Base-by-base conservation (phyloP, 2,888 invertebrate genomes). In the Ichneumoninae sp. region DNA sequence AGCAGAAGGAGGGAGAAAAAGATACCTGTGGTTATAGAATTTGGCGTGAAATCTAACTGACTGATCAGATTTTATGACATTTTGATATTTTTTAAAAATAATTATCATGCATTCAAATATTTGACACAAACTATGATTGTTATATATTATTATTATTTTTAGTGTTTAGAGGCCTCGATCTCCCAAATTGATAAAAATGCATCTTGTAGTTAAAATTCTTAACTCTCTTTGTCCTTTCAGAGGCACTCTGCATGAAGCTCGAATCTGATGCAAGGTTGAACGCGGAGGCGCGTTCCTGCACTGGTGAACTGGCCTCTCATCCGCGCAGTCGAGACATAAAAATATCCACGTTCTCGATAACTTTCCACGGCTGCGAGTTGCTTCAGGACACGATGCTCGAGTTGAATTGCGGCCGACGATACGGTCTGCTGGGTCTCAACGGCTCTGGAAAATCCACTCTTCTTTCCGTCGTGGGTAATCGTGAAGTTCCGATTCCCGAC, bases 361-460 rank as follows among this genome's bases (percentile, higher is more conserved):
- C 99, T 66, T 99, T 99, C 95, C 99, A 99, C 93, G 99, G 99
- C 85, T 96, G 97, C 91, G 99, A 99, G 94, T 95, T 99, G 89
- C 95, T 99, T 77, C 97, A 97, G 92, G 99, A 99, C 93, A 98
- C 99, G 1, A 96, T 98, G 94, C 95, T 99, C 44, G 99, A 99
- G 94, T 95, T 99, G 94, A 99, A 99, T 95, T 98, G 98, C 94
- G 99, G 99, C 0, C 95, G 99, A 87, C 96, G 99, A 89, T 99
- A 99, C 94, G 99, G 99, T 89, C 95, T 99, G 10, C 96, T 99
- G 89, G 99, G 99, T 75, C 95, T 98, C n/a, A 99, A 99, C 94
- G 99, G 99, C 88, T 98, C 98, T 93, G 99, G 99, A 95, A 99
- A 99, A 94, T 99, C 99, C 1, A 99, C 99, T 1, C 94, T 99